Evolutionary conservation across 2,797 vertebrate species (phyloP).

Genomic region (Avahi laniger): DNA sequence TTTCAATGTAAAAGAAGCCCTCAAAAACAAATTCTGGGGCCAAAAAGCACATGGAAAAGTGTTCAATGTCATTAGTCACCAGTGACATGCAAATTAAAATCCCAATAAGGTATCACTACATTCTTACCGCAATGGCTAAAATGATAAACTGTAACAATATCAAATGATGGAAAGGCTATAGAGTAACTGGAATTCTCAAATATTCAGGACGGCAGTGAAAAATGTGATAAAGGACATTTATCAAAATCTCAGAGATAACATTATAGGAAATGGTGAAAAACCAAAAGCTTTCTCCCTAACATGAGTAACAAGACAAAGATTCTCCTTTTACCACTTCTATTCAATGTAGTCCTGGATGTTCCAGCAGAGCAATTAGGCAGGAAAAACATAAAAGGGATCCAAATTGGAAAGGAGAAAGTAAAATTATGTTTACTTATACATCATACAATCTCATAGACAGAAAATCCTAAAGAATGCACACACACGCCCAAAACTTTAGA

Average conservation of each 20-base stretch:
- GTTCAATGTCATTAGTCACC: not conserved
- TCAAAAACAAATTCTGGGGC: conserved; percentile 22
- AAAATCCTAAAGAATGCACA: not conserved
- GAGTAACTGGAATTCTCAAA: not conserved
- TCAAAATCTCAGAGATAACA: not conserved
- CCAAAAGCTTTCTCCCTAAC: not conserved
- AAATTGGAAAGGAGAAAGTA: not conserved
- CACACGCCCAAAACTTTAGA: not conserved
- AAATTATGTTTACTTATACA: not conserved
- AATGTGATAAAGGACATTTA: not conserved
- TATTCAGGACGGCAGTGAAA: not conserved
- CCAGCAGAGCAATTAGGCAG: not conserved
- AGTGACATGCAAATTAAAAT: not conserved
- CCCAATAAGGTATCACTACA: not conserved
- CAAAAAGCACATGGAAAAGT: not conserved
- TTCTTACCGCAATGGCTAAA: not conserved
- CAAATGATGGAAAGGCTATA: not conserved
- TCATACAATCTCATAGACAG: not conserved
- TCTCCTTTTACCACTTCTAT: not conserved
- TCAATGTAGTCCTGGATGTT: not conserved
- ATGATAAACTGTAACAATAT: not conserved
- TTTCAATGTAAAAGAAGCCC: not conserved
- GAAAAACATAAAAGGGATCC: not conserved
- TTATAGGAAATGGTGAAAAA: not conserved
- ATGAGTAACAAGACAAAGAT: not conserved